A percentile compares a stretch with the other conserved stretches of the same genome.
Conservation (phyloP, 2,113 vertebrate species). For the Ceyx melanurus region DNA sequence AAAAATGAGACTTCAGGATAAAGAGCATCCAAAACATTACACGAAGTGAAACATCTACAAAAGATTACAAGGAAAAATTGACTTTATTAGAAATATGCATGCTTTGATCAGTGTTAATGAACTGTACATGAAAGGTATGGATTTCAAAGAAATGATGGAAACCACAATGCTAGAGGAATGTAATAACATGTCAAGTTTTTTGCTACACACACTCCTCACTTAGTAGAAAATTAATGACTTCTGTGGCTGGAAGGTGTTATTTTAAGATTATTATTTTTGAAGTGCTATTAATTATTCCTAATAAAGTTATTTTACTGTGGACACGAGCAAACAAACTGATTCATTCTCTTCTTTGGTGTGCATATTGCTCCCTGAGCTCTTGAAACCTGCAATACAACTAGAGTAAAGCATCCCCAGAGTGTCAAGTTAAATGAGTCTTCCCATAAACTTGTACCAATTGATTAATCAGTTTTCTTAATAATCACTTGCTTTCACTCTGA, state of each 20-base stretch:
- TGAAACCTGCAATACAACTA: not conserved
- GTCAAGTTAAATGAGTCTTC: not conserved
- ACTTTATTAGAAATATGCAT: constrained; percentile 37
- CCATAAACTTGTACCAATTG: not conserved
- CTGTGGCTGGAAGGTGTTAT: not conserved
- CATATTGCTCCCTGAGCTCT: not conserved
- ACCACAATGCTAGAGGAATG: not conserved
- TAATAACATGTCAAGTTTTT: constrained; percentile 2
- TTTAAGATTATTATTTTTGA: constrained; percentile 20
- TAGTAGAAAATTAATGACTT: constrained; percentile 21
- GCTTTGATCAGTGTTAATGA: constrained; percentile 63
- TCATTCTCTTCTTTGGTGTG: not conserved
- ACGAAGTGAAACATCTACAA: constrained; percentile 25
- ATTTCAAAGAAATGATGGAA: constrained; percentile 53
- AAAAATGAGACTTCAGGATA: constrained; percentile 18
- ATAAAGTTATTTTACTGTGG: not conserved
- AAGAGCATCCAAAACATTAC: not conserved
- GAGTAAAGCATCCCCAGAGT: not conserved
- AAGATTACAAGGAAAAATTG: constrained; percentile 41
- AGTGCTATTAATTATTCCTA: constrained; percentile 7
- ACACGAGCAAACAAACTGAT: not conserved
- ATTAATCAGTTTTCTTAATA: constrained; percentile 19
- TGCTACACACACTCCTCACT: not conserved
- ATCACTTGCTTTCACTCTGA: not conserved
- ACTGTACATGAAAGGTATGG: constrained; percentile 44